phyloP scores from a whole-genome alignment of 2,113 vertebrate genomes.

The Struthidea cinerea region DNA sequence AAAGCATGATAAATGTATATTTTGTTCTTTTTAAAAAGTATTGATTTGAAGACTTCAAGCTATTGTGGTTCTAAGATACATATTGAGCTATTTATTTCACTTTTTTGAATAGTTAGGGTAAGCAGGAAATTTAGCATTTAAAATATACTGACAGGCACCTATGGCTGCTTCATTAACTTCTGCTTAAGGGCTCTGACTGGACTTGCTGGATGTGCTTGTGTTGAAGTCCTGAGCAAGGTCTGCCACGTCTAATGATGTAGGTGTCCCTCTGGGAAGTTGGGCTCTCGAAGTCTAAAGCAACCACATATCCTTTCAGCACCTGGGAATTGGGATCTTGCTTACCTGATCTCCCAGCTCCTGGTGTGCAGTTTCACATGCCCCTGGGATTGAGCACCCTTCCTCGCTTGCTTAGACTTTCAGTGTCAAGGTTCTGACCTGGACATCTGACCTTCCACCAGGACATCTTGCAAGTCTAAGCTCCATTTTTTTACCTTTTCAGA shows the following conservation, averaged over 20 bases:
- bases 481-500: not conserved
- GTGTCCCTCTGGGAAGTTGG: not conserved
- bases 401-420: not conserved
- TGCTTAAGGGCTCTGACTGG: not conserved
- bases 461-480: not conserved
- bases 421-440: not conserved
- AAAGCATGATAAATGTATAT: not conserved
- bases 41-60: not conserved
- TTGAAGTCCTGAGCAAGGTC: not conserved
- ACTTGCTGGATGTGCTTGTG: not conserved
- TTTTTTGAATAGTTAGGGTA: not conserved
- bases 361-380: not conserved
- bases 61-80: not conserved
- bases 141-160: too few species aligned
- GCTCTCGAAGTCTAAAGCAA: not conserved
- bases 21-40: not conserved
- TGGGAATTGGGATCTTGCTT: not conserved
- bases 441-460: not conserved
- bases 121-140: not conserved
- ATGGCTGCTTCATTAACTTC: not conserved
- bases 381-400: not conserved
- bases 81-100: not conserved
- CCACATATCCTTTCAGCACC: not conserved
- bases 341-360: not conserved
- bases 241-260: not conserved